Base-by-base conservation (phyloP, 2,888 invertebrate genomes). In the Drosophila bunnanda region DNA sequence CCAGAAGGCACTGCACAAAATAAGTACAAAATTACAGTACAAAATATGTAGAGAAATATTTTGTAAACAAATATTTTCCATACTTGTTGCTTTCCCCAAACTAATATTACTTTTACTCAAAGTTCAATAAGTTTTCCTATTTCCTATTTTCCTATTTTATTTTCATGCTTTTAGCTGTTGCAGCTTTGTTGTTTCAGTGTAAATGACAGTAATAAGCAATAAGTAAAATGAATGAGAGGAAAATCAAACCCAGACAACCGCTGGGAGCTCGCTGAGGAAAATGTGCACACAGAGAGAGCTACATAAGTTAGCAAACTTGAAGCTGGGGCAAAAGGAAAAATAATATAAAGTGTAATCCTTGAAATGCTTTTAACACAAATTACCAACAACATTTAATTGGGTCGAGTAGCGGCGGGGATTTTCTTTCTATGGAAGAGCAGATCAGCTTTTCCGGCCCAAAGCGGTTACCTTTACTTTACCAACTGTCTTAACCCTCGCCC, bases 301-400 rank as follows among this genome's bases (percentile, higher is more conserved):
- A 67, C 20, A 41, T 12, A 55, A 56, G 75, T 50, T 28, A 41
- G 66, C 39, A 43, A 50, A 36, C 41, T 46, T 59, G 36, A 25
- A 34, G 52, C 22, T 38, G 8, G 30, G 20, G 22, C 13, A 20
- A 9, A 15, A n/a, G n/a, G n/a, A n/a, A 32, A 44, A 66, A 65
- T 25, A 57, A 56, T 41, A 58, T 46, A 43, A 54, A 39, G 39
- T 48, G 15, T 57, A 73, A 71, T 80, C 80, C 74, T 69, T 79
- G 69, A 86, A 82, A 80, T 60, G 77, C 69, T 85, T 76, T 82
- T 69, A 77, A 79, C 64, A 69, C 50, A 79, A 80, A 72, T 79
- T 68, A 62, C 74, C 44, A 73, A 71, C 77, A 72, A 57, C 62
- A 66, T 52, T 68, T 82, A 82, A 79, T 70, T 80, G 83, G 54